phyloP scores from a whole-genome alignment of 2,113 vertebrate genomes.

The Dipodomys stephensi region DNA sequence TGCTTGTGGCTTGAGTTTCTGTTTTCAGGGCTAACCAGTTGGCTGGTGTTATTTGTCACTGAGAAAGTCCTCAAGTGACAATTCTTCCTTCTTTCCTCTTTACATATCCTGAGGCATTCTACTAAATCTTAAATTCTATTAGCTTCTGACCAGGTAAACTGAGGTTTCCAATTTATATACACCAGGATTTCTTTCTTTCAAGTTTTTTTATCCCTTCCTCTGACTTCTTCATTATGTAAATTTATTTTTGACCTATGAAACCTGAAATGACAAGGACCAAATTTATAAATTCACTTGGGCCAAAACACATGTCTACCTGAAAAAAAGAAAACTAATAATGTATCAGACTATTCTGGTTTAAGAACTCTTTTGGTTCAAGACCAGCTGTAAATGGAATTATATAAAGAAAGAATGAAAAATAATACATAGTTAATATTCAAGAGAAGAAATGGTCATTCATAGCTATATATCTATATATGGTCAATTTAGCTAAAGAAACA shows the following conservation, averaged over 20 bases:
- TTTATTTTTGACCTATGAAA: constrained; percentile 69
- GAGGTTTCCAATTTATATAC: not conserved
- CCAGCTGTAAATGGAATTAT: constrained; percentile 80
- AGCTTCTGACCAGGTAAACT: not conserved
- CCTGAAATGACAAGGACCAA: not conserved
- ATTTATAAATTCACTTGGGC: not conserved
- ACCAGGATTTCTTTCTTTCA: not conserved
- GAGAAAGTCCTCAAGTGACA: not conserved
- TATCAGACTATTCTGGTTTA: constrained; percentile 75
- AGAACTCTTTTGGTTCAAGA: constrained; percentile 64
- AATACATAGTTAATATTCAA: constrained; percentile 53
- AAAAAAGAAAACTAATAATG: not conserved
- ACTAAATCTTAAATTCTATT: not conserved
- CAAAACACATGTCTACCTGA: not conserved
- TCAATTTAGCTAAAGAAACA: constrained; percentile 54
- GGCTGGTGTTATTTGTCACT: constrained; percentile 54
- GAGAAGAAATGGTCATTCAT: constrained; percentile 56
- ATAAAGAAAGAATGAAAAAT: constrained; percentile 77
- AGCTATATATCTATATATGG: constrained; percentile 9
- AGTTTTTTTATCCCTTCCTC: not conserved
- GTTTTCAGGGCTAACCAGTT: not conserved
- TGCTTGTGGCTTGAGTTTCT: constrained; percentile 40
- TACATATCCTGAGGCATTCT: not conserved
- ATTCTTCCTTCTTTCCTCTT: not conserved
- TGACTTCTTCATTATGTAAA: not conserved